Base-by-base conservation (phyloP, 2,113 vertebrate genomes). In the Tringa solitaria region DNA sequence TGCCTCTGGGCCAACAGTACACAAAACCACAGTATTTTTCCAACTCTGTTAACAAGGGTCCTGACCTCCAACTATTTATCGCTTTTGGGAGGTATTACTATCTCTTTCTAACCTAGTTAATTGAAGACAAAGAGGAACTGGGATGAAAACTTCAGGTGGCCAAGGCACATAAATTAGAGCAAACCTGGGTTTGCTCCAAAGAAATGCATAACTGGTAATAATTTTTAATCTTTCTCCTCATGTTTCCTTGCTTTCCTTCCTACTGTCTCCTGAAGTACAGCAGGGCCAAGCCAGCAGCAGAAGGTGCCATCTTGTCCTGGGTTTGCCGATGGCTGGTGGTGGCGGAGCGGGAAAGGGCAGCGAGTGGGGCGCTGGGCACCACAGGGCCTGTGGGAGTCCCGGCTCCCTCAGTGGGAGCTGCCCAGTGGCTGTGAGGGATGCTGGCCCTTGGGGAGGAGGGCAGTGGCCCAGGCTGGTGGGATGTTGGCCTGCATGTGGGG, bases 321-420 rank as follows among this genome's bases (percentile, higher is more conserved):
- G 15, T 68, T 80, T 56, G 27, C 8, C 5, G 5, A 11, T 7
- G 10, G 13, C 22, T 27, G 9, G 3, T 1, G 2, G 4, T 30
- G 23, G 16, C 9, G 35, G 32, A 27, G 30, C 24, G 7, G 12
- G 27, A 45, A 45, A 22, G 30, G 33, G 27, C 75, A 54, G 21
- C 0, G 5, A 33, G 41, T 20, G 0, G 0, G 22, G 4, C 2
- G 18, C 30, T 8, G 5, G 39, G 37, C 0, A 2, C 35, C 4
- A 6, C 3, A 6, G 26, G 41, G 3, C 14, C 22, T 27, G 33
- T 1, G 4, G 37, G 16, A 33, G 45, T 51, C 59, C 37, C 8
- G 1, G 27, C n/a, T n/a, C 5, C n/a, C 11, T 32, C 0, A 1
- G 15, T 0, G 1, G 30, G 53, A 41, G 30, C 19, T 43, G 15